Evolutionary conservation across 2,888 invertebrate species (phyloP).

Genomic region (Ophion obscuratus): DNA sequence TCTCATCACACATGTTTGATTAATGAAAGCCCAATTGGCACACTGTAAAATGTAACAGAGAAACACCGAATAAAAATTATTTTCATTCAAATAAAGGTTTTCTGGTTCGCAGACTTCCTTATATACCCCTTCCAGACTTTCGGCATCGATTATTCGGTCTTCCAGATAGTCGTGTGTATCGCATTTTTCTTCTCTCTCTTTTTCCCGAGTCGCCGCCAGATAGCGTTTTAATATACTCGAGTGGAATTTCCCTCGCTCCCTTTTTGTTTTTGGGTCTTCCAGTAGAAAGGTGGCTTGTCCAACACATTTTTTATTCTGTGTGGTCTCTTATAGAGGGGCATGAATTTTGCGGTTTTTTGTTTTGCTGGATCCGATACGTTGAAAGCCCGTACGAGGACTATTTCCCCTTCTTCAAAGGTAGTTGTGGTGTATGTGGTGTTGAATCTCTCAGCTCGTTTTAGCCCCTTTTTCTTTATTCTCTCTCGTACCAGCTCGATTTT

Average conservation of each 20-base stretch:
- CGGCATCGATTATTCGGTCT: not conserved
- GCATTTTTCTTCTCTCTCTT: not conserved
- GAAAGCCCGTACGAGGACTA: not conserved
- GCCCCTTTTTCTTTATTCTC: conserved; percentile 9
- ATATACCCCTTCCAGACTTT: not conserved
- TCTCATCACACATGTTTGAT: too few species aligned
- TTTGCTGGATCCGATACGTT: conserved; percentile 11
- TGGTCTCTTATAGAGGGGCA: conserved; percentile 13
- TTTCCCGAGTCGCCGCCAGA: not conserved
- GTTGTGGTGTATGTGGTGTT: not conserved
- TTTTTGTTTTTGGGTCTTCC: not conserved
- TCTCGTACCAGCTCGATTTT: not conserved
- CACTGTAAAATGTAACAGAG: too few species aligned
- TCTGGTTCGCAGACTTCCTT: too few species aligned
- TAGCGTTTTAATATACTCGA: not conserved
- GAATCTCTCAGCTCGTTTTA: conserved; percentile 13
- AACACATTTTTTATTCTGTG: conserved; percentile 9
- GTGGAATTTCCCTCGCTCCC: conserved; percentile 33
- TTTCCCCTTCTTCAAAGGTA: not conserved
- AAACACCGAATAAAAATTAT: too few species aligned
- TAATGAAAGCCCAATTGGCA: too few species aligned
- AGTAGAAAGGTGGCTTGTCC: not conserved
- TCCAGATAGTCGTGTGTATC: not conserved
- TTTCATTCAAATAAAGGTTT: too few species aligned
- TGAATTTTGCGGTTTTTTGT: not conserved